Evolutionary conservation across 2,113 vertebrate genomes (phyloP), one percentile per base, ranked within the genome.

Genomic region (Neodon shergylaensis): DNA sequence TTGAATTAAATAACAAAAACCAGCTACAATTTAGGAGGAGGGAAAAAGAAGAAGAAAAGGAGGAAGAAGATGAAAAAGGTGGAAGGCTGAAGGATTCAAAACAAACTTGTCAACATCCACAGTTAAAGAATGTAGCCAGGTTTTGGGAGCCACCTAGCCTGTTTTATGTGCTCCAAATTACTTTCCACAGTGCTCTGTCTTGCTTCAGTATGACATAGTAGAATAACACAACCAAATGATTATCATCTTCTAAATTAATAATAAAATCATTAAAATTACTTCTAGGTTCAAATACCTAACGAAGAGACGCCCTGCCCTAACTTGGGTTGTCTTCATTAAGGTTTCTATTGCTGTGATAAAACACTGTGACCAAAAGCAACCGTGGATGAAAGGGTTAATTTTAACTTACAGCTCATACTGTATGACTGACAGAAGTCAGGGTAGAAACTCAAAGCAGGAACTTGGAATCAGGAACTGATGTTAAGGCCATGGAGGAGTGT

Each of bases 1-100:
- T 88, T 68, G 44, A 9, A 83, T 79, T 22, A 91, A 84, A 7
- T 61, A 91, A 72, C 1, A 82, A 28, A 92, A 95, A 92, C 63
- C 17, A 95, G 70, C 0, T 6, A 17, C 33, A 70, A 70, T 16
- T 36, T 36, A 70, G 33, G 66, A 36, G 66, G 66, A 70, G 33
- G 66, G 12, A 1, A 36, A 33, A 70, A 33, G 33, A 16, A 33
- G 28, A 24, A 24, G 63, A 65, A 65, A 28, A 26, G 63, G 26
- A 63, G 63, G 63, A 65, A 31, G 26, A 66, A 28, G 10, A 13
- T 8, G 26, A 28, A 31, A 12, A 13, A 31, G 10, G 54, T 58
- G 54, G 54, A 28, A 28, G 11, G 65, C 28, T 65, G 14, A 14
- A 21, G 36, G 5, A 58, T 26, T 61, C n/a, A 61, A 61, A n/a